These are phyloP conservation scores for Hoplias malabaricus DNA, from an alignment of 2,113 vertebrate species.

Conservation along the genomic window DNA sequence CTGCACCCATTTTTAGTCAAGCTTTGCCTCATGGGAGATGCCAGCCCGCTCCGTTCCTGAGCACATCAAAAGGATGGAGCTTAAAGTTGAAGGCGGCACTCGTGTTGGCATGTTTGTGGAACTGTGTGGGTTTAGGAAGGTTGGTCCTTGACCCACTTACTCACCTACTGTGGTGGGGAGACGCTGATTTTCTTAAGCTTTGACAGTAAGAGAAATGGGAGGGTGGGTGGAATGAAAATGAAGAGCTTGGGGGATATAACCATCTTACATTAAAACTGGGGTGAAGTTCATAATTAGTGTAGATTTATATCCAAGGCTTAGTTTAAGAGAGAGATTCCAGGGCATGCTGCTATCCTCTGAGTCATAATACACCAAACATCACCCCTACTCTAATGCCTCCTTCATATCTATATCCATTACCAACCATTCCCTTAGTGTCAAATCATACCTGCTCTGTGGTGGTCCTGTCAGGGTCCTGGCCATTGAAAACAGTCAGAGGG, in stretches of 20 bases:
- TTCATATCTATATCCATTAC: no score
- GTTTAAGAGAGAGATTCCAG: no score
- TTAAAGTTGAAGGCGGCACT: not conserved
- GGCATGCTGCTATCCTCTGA: no score
- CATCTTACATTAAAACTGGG: not conserved
- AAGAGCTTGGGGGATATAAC: not conserved
- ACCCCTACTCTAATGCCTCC: no score
- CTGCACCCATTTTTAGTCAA: conserved; percentile 21
- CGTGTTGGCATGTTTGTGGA: not conserved
- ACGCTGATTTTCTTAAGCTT: not conserved
- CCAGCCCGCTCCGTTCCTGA: not conserved
- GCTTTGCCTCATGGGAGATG: not conserved
- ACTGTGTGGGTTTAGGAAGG: not conserved
- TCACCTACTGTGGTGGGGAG: not conserved
- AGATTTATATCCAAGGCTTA: no score
- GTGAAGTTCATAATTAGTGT: no score
- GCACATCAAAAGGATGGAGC: conserved; percentile 23
- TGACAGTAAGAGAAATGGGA: not conserved
- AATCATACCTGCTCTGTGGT: no score
- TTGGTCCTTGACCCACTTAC: conserved; percentile 8
- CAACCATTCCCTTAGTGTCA: no score
- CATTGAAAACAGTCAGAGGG: no score
- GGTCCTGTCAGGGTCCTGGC: no score
- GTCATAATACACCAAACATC: no score
- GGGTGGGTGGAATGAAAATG: not conserved